Evolutionary conservation across 2,888 invertebrate species (phyloP), one percentile per base, ranked within the genome.

Genomic region (Caenorhabditis auriculariae): DNA sequence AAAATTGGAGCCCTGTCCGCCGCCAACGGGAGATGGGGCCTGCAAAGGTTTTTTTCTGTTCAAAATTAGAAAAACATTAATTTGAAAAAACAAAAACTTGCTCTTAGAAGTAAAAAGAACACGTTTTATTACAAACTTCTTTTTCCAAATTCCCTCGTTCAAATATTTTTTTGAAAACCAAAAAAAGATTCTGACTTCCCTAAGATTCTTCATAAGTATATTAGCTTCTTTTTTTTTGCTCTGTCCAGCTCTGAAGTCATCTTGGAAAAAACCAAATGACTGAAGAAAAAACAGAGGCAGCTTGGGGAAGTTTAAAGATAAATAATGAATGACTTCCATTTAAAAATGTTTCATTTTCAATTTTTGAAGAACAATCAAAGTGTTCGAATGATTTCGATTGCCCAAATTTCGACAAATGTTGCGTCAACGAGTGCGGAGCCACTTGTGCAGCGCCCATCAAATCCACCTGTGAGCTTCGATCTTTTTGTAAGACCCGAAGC

Each of bases 351-450:
- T 54, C 48, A 28, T 21, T 39, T 21, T 42, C 48, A 21, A 53
- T 45, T 46, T 29, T 47, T 47, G 32, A 15, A 62, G 24, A 49
- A 39, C 28, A 4, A 41, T 37, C n/a, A 19, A 49, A 67, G 35
- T 73, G 72, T 46, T 48, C 46, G 12, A 53, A 55, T 24, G 76
- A 76, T 44, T 43, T 52, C 21, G 76, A 76, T 41, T 76, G 76
- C 44, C 44, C 54, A 12, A 62, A 60, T 32, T 60, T 63, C 12
- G 60, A 63, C 32, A 76, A 76, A 55, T 77, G 75, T 48, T 75
- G 75, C 43, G 54, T 58, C 0, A 68, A 58, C 37, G 60, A 57
- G 5, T 76, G 74, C 48, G 74, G 71, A 19, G 59, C 58, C 24
- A 49, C 57, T 3, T 76, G 75, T 54, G 44, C 52, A 35, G 66